phyloP scores from a whole-genome alignment of 1,140 invertebrate species.

The Drosophila jambulina region DNA sequence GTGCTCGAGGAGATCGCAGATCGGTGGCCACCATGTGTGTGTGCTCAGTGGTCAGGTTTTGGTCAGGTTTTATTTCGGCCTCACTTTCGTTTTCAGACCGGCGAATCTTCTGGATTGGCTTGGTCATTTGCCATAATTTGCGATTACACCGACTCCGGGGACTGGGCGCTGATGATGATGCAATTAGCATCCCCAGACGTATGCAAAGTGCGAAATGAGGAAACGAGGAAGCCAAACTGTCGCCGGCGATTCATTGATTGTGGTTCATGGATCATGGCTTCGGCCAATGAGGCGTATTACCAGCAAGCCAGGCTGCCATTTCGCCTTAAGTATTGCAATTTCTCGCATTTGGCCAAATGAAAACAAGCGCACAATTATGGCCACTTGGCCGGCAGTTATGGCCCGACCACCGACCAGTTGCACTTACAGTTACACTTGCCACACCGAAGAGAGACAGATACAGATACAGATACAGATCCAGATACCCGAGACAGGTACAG shows the following conservation, averaged over 20 bases:
- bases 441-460: constrained; percentile 24
- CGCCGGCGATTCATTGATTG: constrained; percentile 40
- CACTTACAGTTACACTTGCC: constrained; percentile 56
- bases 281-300: constrained; percentile 36
- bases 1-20: constrained; percentile 51
- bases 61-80: constrained; percentile 45
- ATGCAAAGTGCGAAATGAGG: constrained; percentile 59
- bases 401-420: constrained; percentile 49
- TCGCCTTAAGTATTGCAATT: constrained; percentile 64
- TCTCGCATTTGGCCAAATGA: constrained; percentile 72
- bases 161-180: constrained; percentile 26
- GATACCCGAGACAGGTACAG: constrained; percentile 1
- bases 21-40: constrained; percentile 22
- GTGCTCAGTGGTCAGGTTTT: constrained; percentile 36
- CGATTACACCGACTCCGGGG: constrained; percentile 11
- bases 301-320: constrained; percentile 25
- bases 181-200: constrained; percentile 40
- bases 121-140: constrained; percentile 18
- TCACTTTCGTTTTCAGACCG: constrained; percentile 71
- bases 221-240: constrained; percentile 69
- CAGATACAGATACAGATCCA: constrained; percentile 22
- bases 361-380: constrained; percentile 73
- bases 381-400: constrained; percentile 62
- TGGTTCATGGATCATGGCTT: constrained; percentile 48
- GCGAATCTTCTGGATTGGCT: constrained; percentile 44